A percentile compares a stretch with the other conserved stretches of the same genome.
phyloP scores from a whole-genome alignment of 2,888 invertebrate species.

The Cephus nigrinus region DNA sequence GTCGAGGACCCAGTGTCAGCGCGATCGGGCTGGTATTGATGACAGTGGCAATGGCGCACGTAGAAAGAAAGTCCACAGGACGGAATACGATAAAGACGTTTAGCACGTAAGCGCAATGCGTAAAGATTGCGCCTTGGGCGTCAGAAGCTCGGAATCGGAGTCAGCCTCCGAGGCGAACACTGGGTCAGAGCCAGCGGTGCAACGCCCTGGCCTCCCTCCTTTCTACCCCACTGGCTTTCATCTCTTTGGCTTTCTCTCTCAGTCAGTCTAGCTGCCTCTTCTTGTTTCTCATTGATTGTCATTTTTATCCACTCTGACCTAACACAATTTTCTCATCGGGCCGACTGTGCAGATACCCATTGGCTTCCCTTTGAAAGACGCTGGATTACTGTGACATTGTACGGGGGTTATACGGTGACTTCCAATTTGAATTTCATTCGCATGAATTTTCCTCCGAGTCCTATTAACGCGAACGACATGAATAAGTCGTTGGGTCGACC shows the following conservation, averaged over 20 bases:
- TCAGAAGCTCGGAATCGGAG: not conserved
- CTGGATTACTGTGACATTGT: not conserved
- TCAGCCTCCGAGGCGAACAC: constrained; percentile 36
- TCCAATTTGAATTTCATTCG: not conserved
- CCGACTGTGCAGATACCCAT: not conserved
- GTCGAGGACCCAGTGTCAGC: not conserved
- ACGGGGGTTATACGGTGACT: not conserved
- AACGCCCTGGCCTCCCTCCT: constrained; percentile 46
- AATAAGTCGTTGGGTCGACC: not conserved
- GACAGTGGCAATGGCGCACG: not conserved
- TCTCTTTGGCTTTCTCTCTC: constrained; percentile 1
- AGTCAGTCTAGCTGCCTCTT: not conserved
- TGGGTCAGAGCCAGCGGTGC: constrained; percentile 57
- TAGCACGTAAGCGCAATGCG: not conserved
- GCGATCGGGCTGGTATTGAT: not conserved
- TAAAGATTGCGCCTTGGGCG: not conserved
- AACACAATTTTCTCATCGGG: not conserved
- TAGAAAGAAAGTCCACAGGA: not conserved
- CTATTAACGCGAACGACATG: not conserved
- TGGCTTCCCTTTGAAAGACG: not conserved
- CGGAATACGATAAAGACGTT: constrained; percentile 22
- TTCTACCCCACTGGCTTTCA: not conserved
- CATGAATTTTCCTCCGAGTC: not conserved
- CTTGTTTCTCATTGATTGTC: not conserved
- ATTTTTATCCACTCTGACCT: not conserved